Evolutionary conservation across 2,113 vertebrate species (phyloP).

Genomic region (Taurulus bubalis): DNA sequence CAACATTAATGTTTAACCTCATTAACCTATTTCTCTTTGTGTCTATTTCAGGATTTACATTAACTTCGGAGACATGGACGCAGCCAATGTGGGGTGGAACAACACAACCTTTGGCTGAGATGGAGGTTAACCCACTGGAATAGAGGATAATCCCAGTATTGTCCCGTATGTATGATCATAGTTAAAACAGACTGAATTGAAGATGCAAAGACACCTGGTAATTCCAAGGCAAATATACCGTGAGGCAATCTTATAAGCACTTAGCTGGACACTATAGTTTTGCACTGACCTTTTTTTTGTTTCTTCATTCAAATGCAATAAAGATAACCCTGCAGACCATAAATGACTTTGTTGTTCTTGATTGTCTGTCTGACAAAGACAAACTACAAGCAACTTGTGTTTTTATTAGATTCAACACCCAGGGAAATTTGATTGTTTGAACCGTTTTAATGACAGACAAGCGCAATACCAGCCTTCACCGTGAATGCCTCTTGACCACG

Average conservation of each 20-base stretch:
- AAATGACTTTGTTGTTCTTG: not conserved
- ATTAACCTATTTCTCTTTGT: constrained; percentile 36
- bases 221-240: constrained; percentile 2
- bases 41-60: constrained; percentile 82
- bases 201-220: constrained; percentile 9
- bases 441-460: not conserved
- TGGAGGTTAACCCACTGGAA: constrained; percentile 1
- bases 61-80: constrained; percentile 82
- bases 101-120: constrained; percentile 82
- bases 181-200: not conserved
- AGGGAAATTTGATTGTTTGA: not conserved
- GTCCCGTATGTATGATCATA: not conserved
- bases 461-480: not conserved
- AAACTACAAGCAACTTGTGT: too few relatives aligned
- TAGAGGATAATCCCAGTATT: constrained; percentile 48
- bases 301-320: constrained; percentile 56
- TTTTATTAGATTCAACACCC: not conserved
- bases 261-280: constrained; percentile 31
- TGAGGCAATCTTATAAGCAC: constrained; percentile 36
- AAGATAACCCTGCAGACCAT: constrained; percentile 44
- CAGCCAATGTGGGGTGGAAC: constrained; percentile 83
- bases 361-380: not conserved
- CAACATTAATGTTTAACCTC: not conserved
- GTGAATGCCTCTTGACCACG: not conserved
- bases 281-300: constrained; percentile 45